phyloP scores from a whole-genome alignment of 1,140 invertebrate genomes.

The Aplysia californica region DNA sequence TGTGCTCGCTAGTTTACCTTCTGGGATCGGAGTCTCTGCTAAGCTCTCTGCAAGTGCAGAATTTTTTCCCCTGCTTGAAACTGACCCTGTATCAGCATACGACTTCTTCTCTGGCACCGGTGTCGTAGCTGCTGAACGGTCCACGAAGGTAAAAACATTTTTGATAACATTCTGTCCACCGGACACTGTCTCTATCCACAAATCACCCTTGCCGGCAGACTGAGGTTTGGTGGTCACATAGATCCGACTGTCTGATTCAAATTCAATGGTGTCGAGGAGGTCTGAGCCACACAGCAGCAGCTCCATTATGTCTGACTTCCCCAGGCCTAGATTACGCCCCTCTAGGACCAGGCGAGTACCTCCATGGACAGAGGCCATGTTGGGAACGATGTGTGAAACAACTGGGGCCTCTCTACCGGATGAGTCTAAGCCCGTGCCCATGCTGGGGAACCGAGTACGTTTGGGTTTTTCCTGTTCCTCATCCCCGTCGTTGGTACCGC shows the following conservation, averaged over 20 bases:
- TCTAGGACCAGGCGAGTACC: slow-evolving; percentile 55
- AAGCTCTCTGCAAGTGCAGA: neutral
- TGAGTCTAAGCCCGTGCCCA: slow-evolving; percentile 43
- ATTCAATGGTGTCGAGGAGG: slow-evolving; percentile 57
- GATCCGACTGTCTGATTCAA: slow-evolving; percentile 56
- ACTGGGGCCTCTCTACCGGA: slow-evolving; percentile 44
- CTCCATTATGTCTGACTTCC: slow-evolving; percentile 58
- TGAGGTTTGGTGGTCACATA: slow-evolving; percentile 55
- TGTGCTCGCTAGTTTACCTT: neutral
- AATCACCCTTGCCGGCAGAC: slow-evolving; percentile 52
- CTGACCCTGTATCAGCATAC: neutral
- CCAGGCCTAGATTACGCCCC: slow-evolving; percentile 56
- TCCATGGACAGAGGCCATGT: slow-evolving; percentile 49
- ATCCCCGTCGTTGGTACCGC: slow-evolving; percentile 40
- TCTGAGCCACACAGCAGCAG: slow-evolving; percentile 58
- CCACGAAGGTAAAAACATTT: slow-evolving; percentile 51
- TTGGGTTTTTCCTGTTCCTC: slow-evolving; percentile 21
- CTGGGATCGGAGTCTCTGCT: neutral
- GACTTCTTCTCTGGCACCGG: neutral
- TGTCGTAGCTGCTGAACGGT: slow-evolving; percentile 18
- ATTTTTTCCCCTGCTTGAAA: slow-evolving; percentile 16
- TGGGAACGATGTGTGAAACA: slow-evolving; percentile 54
- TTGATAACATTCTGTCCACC: slow-evolving; percentile 57
- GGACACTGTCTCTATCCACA: slow-evolving; percentile 59
- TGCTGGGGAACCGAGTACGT: slow-evolving; percentile 37